A percentile compares a stretch with the other conserved stretches of the same genome.
Evolutionary conservation across 1,140 invertebrate species (phyloP).

Genomic region (Lanistes nyassanus): DNA sequence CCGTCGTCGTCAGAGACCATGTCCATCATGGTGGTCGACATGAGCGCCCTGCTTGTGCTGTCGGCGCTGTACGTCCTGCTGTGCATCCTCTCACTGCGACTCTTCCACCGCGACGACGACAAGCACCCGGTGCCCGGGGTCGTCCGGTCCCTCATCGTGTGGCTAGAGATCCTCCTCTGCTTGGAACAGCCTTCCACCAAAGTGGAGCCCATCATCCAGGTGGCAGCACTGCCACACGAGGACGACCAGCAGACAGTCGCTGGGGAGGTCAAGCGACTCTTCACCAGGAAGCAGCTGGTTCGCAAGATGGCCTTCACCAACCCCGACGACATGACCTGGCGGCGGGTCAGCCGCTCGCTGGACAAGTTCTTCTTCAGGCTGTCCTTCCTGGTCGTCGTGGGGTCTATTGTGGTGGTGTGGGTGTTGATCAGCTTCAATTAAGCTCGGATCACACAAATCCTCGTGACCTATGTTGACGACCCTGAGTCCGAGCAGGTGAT

Average conservation of each 20-base stretch:
- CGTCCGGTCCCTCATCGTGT: background rate
- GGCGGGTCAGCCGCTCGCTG: constrained; percentile 8
- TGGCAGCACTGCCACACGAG: too few relatives aligned
- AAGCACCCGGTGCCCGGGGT: constrained; percentile 8
- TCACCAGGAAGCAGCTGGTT: too few relatives aligned
- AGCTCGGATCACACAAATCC: too few relatives aligned
- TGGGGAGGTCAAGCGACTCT: too few relatives aligned
- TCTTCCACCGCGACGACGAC: constrained; percentile 17
- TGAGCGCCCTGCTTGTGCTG: constrained; percentile 11
- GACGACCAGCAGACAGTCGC: too few relatives aligned
- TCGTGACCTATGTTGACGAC: too few relatives aligned
- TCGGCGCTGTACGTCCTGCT: constrained; percentile 13
- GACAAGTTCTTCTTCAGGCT: constrained; percentile 16
- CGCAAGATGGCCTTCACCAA: background rate
- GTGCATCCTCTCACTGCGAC: constrained; percentile 16
- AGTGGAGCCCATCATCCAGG: too few relatives aligned
- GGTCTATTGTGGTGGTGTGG: background rate
- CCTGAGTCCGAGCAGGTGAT: too few relatives aligned
- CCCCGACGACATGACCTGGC: constrained; percentile 16
- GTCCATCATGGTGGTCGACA: constrained; percentile 2
- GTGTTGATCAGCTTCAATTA: background rate
- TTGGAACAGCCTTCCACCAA: constrained; percentile 2
- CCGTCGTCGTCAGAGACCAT: constrained; percentile 11
- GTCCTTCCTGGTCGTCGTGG: background rate
- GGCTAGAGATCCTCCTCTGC: constrained; percentile 12